Percentiles rank a stretch among this genome's conserved stretches.
These are phyloP conservation scores for Brachionus rotundiformis DNA, from an alignment of 1,140 invertebrate species.

Conservation along the genomic window DNA sequence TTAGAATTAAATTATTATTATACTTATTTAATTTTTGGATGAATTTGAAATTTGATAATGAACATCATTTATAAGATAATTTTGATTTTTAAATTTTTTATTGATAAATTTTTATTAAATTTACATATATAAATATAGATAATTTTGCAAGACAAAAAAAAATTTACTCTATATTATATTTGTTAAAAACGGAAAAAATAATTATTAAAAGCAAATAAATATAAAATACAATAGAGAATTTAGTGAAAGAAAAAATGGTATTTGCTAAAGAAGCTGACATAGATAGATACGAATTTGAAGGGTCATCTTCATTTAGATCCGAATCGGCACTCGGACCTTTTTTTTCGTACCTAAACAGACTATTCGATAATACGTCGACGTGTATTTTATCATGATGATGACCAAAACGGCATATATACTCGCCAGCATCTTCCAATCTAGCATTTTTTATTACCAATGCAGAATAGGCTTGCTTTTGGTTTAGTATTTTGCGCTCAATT, in stretches of 20 bases:
- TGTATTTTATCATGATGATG: conserved; percentile 36
- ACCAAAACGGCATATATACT: conserved; percentile 36
- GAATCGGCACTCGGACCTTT: background rate
- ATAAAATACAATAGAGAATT: conserved; percentile 43
- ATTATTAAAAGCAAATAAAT: conserved; percentile 45
- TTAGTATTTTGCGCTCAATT: background rate
- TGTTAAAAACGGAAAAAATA: conserved; percentile 45
- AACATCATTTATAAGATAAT: too few relatives aligned
- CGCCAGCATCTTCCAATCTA: conserved; percentile 15
- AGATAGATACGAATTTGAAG: background rate
- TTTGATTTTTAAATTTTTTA: background rate
- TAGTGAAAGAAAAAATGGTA: conserved; percentile 25
- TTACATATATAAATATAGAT: background rate
- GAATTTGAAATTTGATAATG: too few relatives aligned
- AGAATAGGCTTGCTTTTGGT: background rate
- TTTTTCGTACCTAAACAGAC: background rate
- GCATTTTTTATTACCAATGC: conserved; percentile 1
- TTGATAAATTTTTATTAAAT: background rate
- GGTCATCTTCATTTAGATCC: conserved; percentile 1
- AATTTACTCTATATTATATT: conserved; percentile 29
- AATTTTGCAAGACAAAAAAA: background rate
- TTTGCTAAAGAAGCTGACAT: conserved; percentile 34
- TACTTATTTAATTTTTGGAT: too few relatives aligned
- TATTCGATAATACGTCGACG: conserved; percentile 5
- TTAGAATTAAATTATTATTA: too few relatives aligned